Percentiles rank a stretch among this genome's conserved stretches.
Evolutionary conservation across 35 echinoderm and acorn worm genomes (phyloP).

Genomic region (Amphiura filiformis): DNA sequence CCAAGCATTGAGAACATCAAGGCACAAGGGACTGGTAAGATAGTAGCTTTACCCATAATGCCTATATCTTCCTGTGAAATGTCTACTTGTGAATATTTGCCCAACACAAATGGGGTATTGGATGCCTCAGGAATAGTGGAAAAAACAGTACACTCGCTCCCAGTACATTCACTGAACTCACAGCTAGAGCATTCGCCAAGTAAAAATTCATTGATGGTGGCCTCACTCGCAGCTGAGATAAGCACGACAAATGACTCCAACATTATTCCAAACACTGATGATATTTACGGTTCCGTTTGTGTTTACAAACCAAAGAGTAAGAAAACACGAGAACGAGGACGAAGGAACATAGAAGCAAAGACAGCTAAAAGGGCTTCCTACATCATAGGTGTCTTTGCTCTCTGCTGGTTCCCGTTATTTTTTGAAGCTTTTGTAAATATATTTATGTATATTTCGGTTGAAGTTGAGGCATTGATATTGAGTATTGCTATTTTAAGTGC

Average conservation of each 20-base stretch:
- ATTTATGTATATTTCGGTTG: slow-evolving; percentile 1
- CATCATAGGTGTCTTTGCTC: slow-evolving; percentile 68
- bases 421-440: slow-evolving; percentile 44
- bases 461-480: slow-evolving; percentile 45
- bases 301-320: slow-evolving; percentile 56
- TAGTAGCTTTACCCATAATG: too few species aligned
- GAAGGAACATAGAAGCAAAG: slow-evolving; percentile 56
- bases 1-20: too few species aligned
- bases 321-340: slow-evolving; percentile 43
- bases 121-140: too few species aligned
- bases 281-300: slow-evolving; percentile 69
- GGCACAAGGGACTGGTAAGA: too few species aligned
- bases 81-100: too few species aligned
- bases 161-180: too few species aligned
- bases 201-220: too few species aligned
- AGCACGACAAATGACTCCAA: neutral
- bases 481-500: slow-evolving; percentile 62
- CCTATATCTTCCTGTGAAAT: too few species aligned
- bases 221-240: neutral
- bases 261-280: neutral
- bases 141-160: too few species aligned
- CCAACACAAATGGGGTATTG: too few species aligned
- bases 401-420: slow-evolving; percentile 84
- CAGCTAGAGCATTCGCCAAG: too few species aligned
- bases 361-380: slow-evolving; percentile 83